Evolutionary conservation across 2,888 invertebrate species (phyloP).

Genomic region (Dendrolimus pini): DNA sequence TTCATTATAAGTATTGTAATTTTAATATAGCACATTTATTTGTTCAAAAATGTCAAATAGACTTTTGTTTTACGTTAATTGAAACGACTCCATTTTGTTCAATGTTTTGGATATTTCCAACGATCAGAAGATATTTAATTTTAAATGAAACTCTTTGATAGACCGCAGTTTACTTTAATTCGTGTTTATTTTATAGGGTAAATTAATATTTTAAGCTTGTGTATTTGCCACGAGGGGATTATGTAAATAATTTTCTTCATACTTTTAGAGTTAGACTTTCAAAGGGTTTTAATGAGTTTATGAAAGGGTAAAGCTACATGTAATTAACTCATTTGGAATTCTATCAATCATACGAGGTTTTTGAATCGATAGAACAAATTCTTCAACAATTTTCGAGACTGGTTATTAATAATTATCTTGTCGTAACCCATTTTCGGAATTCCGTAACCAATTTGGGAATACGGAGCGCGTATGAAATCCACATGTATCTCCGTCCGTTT

Average conservation of each 20-base stretch:
- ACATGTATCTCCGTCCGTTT: no score
- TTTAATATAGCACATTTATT: not conserved
- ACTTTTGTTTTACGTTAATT: no score
- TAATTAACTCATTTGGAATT: no score
- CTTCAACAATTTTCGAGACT: no score
- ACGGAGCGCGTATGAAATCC: no score
- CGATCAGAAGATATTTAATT: conserved; percentile 7
- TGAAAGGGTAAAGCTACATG: not conserved
- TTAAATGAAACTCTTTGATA: conserved; percentile 4
- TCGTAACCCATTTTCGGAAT: no score
- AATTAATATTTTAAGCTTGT: not conserved
- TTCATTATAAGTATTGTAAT: no score
- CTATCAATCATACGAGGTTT: no score
- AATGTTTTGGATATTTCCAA: not conserved
- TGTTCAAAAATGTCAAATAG: no score
- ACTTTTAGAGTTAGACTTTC: not conserved
- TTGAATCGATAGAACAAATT: no score
- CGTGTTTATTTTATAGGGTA: conserved; percentile 4
- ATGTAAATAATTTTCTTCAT: not conserved
- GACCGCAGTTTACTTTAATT: conserved; percentile 2
- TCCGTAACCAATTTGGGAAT: no score
- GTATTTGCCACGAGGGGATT: not conserved
- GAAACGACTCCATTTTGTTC: not conserved
- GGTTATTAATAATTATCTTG: no score
- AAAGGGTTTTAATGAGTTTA: not conserved